phyloP scores from a whole-genome alignment of 2,113 vertebrate genomes.

The Hippotragus niger region DNA sequence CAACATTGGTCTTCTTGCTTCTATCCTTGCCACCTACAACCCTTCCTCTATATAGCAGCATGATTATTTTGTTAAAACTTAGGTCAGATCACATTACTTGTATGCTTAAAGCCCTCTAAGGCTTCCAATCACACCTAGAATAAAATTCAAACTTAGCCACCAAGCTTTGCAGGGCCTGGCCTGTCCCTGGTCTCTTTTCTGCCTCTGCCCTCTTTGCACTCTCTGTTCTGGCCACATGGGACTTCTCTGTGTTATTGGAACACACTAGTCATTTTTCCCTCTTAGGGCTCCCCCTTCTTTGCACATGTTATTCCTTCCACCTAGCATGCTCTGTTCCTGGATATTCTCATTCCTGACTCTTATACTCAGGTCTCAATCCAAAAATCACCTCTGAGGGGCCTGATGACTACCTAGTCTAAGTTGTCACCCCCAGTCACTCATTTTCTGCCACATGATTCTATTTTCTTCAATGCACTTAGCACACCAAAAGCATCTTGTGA shows the following conservation, averaged over 20 bases:
- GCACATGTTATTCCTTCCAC: not conserved
- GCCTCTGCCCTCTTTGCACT: not conserved
- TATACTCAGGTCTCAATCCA: slow-evolving; percentile 8
- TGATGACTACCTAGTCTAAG: not conserved
- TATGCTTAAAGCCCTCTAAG: not conserved
- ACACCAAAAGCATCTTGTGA: not conserved
- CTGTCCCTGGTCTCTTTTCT: not conserved
- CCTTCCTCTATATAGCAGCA: not conserved
- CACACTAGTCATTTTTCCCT: not conserved
- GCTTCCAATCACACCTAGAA: not conserved
- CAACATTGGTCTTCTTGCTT: not conserved
- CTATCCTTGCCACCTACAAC: not conserved
- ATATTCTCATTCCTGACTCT: not conserved
- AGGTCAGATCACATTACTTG: not conserved
- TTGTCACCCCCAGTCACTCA: not conserved
- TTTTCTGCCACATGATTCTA: not conserved
- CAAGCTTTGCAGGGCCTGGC: not conserved
- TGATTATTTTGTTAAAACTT: not conserved
- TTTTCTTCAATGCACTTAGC: not conserved
- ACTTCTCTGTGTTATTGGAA: slow-evolving; percentile 13
- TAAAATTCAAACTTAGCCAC: not conserved
- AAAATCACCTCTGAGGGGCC: not conserved
- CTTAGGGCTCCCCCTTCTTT: not conserved
- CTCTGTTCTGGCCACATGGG: not conserved
- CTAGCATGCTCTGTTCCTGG: not conserved